phyloP scores from a whole-genome alignment of 2,797 vertebrate genomes.

The Salarias fasciatus region DNA sequence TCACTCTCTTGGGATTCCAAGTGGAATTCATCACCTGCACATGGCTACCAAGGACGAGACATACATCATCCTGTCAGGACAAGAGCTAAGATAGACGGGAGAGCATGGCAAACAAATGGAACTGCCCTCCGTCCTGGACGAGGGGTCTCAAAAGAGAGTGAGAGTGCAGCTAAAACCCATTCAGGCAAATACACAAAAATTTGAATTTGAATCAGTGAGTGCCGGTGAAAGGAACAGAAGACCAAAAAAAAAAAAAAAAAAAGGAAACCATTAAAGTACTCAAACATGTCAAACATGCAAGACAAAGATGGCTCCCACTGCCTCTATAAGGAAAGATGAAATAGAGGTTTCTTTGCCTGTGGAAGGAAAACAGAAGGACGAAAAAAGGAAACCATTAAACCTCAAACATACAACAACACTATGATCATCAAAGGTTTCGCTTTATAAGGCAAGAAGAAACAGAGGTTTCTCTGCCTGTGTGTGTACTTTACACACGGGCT shows the following conservation, averaged over 20 bases:
- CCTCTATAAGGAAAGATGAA: not conserved
- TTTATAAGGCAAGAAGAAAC: too few species aligned
- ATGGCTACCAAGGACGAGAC: conserved; percentile 68
- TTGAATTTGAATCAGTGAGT: conserved; percentile 39
- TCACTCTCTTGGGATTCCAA: conserved; percentile 64
- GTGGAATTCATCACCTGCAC: conserved; percentile 67
- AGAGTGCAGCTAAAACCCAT: conserved; percentile 19
- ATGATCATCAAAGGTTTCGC: too few species aligned
- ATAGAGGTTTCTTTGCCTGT: too few species aligned
- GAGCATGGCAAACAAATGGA: conserved; percentile 49
- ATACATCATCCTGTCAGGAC: conserved; percentile 72
- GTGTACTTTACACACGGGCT: not conserved
- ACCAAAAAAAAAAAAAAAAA: not conserved
- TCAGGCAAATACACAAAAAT: conserved; percentile 34
- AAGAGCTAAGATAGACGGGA: conserved; percentile 25
- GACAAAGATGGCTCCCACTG: not conserved
- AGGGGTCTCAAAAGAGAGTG: conserved; percentile 23
- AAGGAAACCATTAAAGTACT: conserved; percentile 7
- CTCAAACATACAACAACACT: too few species aligned
- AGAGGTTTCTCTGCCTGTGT: too few species aligned
- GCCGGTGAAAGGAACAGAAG: not conserved
- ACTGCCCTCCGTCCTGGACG: conserved; percentile 46
- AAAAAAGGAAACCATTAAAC: too few species aligned
- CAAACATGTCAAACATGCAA: conserved; percentile 12
- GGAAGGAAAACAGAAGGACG: too few species aligned